Base-by-base conservation (phyloP, 2,797 vertebrate species). In the Harpagifer antarcticus region DNA sequence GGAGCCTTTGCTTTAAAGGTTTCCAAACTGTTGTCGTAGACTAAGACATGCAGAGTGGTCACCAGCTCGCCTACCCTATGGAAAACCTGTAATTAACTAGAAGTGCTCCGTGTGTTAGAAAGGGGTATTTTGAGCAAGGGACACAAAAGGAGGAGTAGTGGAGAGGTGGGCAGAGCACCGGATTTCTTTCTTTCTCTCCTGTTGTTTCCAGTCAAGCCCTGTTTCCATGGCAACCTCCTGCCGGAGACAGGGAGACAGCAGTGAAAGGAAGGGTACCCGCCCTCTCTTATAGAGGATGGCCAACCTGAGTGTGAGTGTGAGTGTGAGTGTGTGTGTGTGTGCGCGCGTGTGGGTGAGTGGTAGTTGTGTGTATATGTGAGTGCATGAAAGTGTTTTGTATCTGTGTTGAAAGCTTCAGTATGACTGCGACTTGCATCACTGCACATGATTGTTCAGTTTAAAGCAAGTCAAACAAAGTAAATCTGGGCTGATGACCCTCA, bases 141-240 rank as follows among this genome's bases (percentile, higher is more conserved):
- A 92, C 91, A 94, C 91, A 94, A 93, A 37, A 93, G 86, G 85
- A 93, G 79, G 87, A 93, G 88, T 88, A 90, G 86, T 89, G 86
- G 90, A 92, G 93, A 93, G 91, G 93, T 93, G 92, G 92, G 91
- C 91, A 92, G 92, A 92, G 91, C 88, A 91, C 87, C 63, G 82
- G 87, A 89, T 93, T 93, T 92, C 90, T 93, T 91, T 91, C 86
- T 94, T 89, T 91, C 93, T 92, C 92, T 95, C 92, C 94, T 95
- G 95, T 96, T 96, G 94, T 96, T 95, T 94, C 93, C 92, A 95
- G 93, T 94, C 94, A 94, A 92, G 92, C 94, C 94, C 92, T 94
- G 95, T 96, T 96, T 95, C 95, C 95, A 96, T 96, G 94, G 94
- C 83, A 95, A 96, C 95, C 92, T 89, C 79, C 91, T 91, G 89